Evolutionary conservation across 2,113 vertebrate genomes (phyloP), one percentile per base, ranked within the genome.

Genomic region (Oryzias javanicus): DNA sequence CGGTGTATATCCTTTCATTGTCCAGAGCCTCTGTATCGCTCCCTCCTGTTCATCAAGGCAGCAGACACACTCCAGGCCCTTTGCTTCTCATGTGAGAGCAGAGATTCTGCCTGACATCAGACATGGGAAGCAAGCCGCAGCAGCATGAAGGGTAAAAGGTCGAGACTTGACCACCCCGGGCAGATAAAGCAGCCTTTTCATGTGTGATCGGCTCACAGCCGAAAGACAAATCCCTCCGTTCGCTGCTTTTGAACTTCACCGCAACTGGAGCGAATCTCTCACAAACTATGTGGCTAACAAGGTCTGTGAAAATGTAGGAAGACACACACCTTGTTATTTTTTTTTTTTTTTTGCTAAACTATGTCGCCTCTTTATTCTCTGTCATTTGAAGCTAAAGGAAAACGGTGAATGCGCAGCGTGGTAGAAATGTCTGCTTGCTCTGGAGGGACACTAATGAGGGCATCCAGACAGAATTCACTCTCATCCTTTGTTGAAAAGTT

Each of bases 151-250:
- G 88, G 68, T 85, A 80, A 83, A 88, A 89, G 86, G 88, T 87
- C 59, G 60, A 55, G 60, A 58, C 78, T 84, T 51, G 81, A 86
- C 73, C 83, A 81, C 80, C 82, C 52, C 67, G 10, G 79, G 84
- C 77, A 74, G 89, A 91, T 91, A 88, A 89, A 87, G 86, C 72
- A 63, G 67, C 71, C 86, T 85, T 89, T 90, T 91, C 86, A 88
- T 89, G 87, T 88, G 78, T 54, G 61, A 76, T 84, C 71, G 66
- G 72, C 80, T 70, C 57, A 19, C 63, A 73, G 80, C 86, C 81
- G 54, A 64, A 78, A 83, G 84, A 84, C 74, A 78, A 75, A 79
- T 86, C 84, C 60, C 71, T 77, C 58, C 47, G 67, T 49, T 63
- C 19, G 27, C 74, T 61, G 74, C 65, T 74, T 89, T 90, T 91